phyloP scores from a whole-genome alignment of 2,113 vertebrate species.

The Tyto alba region DNA sequence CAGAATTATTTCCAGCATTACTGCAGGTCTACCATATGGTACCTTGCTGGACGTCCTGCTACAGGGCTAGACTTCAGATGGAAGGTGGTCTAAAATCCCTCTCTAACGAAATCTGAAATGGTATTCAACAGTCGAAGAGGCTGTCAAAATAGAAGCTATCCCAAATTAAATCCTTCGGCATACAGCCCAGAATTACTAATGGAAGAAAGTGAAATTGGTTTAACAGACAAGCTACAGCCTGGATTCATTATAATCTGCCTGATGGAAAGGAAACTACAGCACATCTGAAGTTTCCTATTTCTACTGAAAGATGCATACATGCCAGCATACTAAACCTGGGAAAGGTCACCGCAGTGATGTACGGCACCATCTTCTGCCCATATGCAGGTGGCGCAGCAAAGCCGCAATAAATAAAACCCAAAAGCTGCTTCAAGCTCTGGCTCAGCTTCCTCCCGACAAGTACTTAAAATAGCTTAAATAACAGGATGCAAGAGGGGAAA shows the following conservation, averaged over 20 bases:
- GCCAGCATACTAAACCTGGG: not conserved
- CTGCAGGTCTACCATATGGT: not conserved
- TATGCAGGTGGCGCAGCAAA: conserved; percentile 20
- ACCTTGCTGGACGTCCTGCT: not conserved
- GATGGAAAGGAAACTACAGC: conserved; percentile 48
- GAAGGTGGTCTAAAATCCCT: not conserved
- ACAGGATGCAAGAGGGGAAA: conserved; percentile 61
- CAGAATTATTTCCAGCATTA: not conserved
- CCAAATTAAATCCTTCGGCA: not conserved
- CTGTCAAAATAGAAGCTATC: not conserved
- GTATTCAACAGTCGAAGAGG: not conserved
- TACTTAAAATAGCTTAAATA: conserved; percentile 68
- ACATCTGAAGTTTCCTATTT: conserved; percentile 36
- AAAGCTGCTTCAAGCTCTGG: conserved; percentile 23
- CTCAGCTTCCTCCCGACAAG: conserved; percentile 27
- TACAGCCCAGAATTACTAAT: not conserved
- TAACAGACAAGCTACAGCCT: conserved; percentile 24
- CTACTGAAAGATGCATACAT: not conserved
- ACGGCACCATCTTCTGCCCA: not conserved
- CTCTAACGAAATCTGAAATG: not conserved
- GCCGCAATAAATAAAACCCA: not conserved
- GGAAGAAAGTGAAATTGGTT: conserved; percentile 6
- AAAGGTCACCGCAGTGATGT: not conserved
- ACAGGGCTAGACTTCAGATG: not conserved
- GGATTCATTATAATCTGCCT: not conserved